Conservation (phyloP, 1,140 invertebrate genomes). For the Branchinecta lindahli region DNA sequence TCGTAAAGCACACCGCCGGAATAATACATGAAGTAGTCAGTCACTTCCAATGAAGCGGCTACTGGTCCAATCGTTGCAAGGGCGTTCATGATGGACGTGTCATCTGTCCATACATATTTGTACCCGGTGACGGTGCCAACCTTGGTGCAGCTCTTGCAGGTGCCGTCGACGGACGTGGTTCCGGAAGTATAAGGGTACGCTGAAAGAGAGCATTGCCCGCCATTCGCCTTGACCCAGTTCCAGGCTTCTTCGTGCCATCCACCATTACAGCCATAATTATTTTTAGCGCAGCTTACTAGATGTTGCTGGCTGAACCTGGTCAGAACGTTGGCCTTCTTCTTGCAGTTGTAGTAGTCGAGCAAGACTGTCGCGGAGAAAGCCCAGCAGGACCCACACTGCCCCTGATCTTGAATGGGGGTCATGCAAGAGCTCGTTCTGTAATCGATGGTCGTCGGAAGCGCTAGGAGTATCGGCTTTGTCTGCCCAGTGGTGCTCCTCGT, state of each 20-base stretch:
- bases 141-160: background rate
- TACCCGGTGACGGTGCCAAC: slow-evolving; percentile 2
- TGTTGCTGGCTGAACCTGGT: slow-evolving; percentile 37
- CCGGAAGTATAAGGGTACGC: slow-evolving; percentile 3
- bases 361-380: slow-evolving; percentile 27
- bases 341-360: slow-evolving; percentile 23
- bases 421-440: slow-evolving; percentile 13
- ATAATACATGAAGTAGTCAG: slow-evolving; percentile 29
- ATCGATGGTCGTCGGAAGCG: slow-evolving; percentile 13
- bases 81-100: slow-evolving; percentile 27
- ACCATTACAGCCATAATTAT: slow-evolving; percentile 50
- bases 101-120: background rate
- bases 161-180: background rate
- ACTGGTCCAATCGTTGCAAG: slow-evolving; percentile 32
- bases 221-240: background rate
- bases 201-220: background rate
- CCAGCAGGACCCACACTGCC: slow-evolving; percentile 32
- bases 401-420: slow-evolving; percentile 23
- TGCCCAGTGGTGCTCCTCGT: too few relatives aligned
- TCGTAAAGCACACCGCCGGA: slow-evolving; percentile 27
- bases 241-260: slow-evolving; percentile 32
- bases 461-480: background rate
- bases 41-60: slow-evolving; percentile 35
- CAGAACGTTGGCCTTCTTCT: slow-evolving; percentile 20
- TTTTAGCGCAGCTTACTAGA: slow-evolving; percentile 42